Percentiles rank a stretch among this genome's conserved stretches.
Evolutionary conservation across 2,888 invertebrate species (phyloP).

Genomic region (Phortica okadai): DNA sequence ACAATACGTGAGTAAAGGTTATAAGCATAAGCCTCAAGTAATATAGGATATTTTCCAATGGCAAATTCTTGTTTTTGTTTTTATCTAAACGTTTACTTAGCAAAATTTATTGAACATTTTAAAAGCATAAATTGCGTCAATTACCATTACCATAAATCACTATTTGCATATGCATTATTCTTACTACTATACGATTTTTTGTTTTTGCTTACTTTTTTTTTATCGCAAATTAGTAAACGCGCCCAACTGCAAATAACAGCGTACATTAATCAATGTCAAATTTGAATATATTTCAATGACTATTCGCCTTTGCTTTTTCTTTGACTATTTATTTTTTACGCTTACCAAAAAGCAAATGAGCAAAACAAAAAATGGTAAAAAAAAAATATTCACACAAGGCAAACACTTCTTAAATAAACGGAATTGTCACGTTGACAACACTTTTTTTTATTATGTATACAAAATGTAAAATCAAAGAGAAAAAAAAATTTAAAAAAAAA

Average conservation of each 20-base stretch:
- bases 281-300: conserved; percentile 7
- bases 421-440: conserved; percentile 18
- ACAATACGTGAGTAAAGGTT: no score
- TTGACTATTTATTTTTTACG: not conserved
- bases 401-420: conserved; percentile 13
- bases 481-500: not conserved
- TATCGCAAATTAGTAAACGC: conserved; percentile 10
- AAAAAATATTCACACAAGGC: not conserved
- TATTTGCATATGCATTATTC: not conserved
- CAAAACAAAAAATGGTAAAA: not conserved
- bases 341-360: not conserved
- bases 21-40: no score
- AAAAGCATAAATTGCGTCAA: conserved; percentile 41
- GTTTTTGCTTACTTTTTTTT: not conserved
- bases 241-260: conserved; percentile 15
- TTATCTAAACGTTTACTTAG: not conserved
- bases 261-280: conserved; percentile 53
- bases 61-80: not conserved
- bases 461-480: not conserved
- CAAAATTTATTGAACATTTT: conserved; percentile 21
- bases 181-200: not conserved
- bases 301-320: not conserved
- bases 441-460: not conserved
- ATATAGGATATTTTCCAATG: no score
- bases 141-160: conserved; percentile 35